A percentile compares a stretch with the other conserved stretches of the same genome.
Evolutionary conservation across 2,797 vertebrate species (phyloP).

Genomic region (Parambassis ranga): DNA sequence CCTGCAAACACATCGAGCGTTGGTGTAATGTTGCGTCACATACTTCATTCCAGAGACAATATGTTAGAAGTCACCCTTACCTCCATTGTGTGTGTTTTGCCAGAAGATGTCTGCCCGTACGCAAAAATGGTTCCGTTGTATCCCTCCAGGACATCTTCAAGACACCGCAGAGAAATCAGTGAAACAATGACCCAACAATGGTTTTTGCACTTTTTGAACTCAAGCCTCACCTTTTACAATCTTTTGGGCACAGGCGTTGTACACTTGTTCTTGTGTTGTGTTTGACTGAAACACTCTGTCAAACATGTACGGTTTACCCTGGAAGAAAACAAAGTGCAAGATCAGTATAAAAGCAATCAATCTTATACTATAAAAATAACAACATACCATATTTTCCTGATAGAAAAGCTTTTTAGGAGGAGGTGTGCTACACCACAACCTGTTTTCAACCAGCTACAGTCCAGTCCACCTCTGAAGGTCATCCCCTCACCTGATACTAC

Average conservation of each 20-base stretch:
- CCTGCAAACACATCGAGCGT: constrained; percentile 74
- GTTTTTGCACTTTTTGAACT: neutral
- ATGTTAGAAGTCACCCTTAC: constrained; percentile 72
- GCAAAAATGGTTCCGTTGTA: constrained; percentile 99
- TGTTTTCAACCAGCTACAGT: neutral
- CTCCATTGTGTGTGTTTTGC: constrained; percentile 99
- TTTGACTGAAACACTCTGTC: constrained; percentile 94
- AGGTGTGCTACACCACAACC: neutral
- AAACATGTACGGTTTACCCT: constrained; percentile 94
- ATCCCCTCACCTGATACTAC: neutral
- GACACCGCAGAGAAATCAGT: neutral
- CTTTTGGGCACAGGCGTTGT: constrained; percentile 96
- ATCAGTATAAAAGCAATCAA: neutral
- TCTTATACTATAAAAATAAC: neutral
- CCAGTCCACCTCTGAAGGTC: neutral
- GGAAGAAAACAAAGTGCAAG: neutral
- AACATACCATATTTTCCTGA: too few species aligned
- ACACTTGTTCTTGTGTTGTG: constrained; percentile 96
- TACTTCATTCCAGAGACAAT: too few species aligned
- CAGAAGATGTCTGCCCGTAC: constrained; percentile 97
- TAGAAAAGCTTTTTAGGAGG: neutral
- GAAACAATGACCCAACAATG: neutral
- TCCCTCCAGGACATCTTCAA: constrained; percentile 95
- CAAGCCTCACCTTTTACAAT: constrained; percentile 93
- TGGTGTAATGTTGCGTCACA: neutral